Evolutionary conservation across 1,140 invertebrate genomes (phyloP).

Genomic region (Hylaeus volcanicus): DNA sequence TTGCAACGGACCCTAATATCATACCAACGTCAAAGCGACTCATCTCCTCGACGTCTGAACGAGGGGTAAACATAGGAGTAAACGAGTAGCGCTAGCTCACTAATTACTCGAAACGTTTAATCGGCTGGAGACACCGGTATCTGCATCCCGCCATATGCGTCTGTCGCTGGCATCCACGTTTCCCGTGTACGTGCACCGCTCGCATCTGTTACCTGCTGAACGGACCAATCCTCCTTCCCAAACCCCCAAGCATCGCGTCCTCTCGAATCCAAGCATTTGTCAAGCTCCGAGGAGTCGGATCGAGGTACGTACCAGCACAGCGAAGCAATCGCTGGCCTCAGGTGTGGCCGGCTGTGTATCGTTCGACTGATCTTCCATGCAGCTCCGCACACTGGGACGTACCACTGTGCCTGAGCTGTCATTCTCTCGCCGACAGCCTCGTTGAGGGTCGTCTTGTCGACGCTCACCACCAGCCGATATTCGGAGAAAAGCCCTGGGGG

Average conservation of each 20-base stretch:
- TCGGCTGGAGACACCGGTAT: conserved; percentile 16
- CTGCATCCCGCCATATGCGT: conserved; percentile 23
- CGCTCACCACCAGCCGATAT: background rate
- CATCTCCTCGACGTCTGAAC: background rate
- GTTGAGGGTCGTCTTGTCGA: conserved; percentile 15
- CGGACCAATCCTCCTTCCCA: background rate
- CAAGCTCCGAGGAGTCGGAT: conserved; percentile 28
- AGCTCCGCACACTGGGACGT: background rate
- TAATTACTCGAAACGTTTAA: conserved; percentile 44
- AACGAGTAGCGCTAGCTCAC: background rate
- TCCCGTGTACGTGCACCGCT: background rate
- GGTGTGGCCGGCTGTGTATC: conserved; percentile 43
- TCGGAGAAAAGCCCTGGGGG: conserved; percentile 24
- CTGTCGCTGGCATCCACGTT: background rate
- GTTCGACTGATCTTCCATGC: conserved; percentile 43
- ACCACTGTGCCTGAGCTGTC: conserved; percentile 23
- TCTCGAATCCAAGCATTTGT: conserved; percentile 30
- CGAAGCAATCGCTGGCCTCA: conserved; percentile 40
- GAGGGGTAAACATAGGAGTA: background rate
- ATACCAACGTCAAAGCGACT: background rate
- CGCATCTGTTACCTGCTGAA: conserved; percentile 4
- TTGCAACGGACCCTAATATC: no score
- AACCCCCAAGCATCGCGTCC: background rate
- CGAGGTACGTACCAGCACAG: background rate
- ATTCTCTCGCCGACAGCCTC: background rate